A percentile compares a stretch with the other conserved stretches of the same genome.
phyloP scores from a whole-genome alignment of 2,113 vertebrate species.

The Athene noctua region DNA sequence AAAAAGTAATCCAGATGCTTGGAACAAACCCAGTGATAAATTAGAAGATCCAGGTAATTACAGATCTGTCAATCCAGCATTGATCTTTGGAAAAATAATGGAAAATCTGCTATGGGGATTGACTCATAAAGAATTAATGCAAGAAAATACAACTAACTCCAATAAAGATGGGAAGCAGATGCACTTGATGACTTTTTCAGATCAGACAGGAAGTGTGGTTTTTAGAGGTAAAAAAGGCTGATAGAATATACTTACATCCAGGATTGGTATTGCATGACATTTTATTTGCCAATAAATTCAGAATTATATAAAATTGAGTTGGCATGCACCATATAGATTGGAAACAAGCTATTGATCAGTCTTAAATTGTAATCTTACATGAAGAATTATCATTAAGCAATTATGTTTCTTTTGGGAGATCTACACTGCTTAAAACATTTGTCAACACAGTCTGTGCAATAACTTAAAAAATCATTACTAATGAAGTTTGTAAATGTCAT shows the following conservation, averaged over 20 bases:
- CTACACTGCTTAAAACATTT: not conserved
- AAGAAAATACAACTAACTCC: not conserved
- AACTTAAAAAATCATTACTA: constrained; percentile 21
- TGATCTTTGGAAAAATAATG: not conserved
- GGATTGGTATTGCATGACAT: not conserved
- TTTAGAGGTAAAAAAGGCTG: not conserved
- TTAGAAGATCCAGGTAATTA: not conserved
- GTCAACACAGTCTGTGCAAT: not conserved
- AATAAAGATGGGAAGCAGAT: not conserved
- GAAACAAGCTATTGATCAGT: constrained; percentile 17
- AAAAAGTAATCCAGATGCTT: not conserved
- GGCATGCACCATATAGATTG: not conserved
- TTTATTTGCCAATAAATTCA: constrained; percentile 13
- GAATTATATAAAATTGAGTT: not conserved
- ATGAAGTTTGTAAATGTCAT: not conserved
- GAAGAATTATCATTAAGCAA: constrained; percentile 24
- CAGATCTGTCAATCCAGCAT: not conserved
- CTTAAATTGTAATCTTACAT: not conserved
- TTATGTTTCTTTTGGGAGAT: not conserved
- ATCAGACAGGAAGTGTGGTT: not conserved
- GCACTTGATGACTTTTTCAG: not conserved
- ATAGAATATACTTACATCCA: not conserved
- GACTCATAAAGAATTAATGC: not conserved
- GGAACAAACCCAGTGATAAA: not conserved
- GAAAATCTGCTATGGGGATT: not conserved